phyloP scores from a whole-genome alignment of 2,797 vertebrate species.

The Petrocephalus schoutedeni region DNA sequence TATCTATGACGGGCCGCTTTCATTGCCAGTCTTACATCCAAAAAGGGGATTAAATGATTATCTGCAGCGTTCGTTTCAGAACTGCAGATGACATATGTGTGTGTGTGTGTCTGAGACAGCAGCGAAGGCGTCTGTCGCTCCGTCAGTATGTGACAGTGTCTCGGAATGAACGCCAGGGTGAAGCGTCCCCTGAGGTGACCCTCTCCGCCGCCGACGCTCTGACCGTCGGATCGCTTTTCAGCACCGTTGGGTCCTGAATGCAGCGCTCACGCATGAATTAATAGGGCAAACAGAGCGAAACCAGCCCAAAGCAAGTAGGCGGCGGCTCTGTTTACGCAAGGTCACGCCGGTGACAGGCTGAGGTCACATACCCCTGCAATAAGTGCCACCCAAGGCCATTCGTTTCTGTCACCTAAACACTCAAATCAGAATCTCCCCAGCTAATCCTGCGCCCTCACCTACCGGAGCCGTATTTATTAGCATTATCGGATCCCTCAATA shows the following conservation, averaged over 20 bases:
- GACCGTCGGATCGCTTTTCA: slow-evolving; percentile 61
- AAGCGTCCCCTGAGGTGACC: slow-evolving; percentile 53
- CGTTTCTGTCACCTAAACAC: slow-evolving; percentile 14
- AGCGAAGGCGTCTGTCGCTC: slow-evolving; percentile 28
- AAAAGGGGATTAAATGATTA: background rate
- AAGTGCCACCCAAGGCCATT: slow-evolving; percentile 30
- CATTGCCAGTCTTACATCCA: background rate
- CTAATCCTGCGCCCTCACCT: background rate
- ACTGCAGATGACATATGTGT: background rate
- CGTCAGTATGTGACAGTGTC: slow-evolving; percentile 13
- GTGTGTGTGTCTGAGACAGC: background rate
- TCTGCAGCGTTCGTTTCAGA: background rate
- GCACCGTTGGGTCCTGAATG: slow-evolving; percentile 44
- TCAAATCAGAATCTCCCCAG: background rate
- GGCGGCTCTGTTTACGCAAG: slow-evolving; percentile 21
- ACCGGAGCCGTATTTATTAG: background rate
- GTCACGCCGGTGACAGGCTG: slow-evolving; percentile 13
- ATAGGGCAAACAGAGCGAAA: slow-evolving; percentile 52
- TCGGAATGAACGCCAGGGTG: slow-evolving; percentile 37
- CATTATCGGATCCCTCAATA: background rate
- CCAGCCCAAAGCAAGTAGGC: slow-evolving; percentile 28
- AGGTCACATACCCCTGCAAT: slow-evolving; percentile 22
- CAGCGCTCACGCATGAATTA: slow-evolving; percentile 60
- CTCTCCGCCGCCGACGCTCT: slow-evolving; percentile 54
- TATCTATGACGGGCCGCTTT: background rate